Conservation (phyloP, 1,140 invertebrate genomes). For the Calosoma granatense region DNA sequence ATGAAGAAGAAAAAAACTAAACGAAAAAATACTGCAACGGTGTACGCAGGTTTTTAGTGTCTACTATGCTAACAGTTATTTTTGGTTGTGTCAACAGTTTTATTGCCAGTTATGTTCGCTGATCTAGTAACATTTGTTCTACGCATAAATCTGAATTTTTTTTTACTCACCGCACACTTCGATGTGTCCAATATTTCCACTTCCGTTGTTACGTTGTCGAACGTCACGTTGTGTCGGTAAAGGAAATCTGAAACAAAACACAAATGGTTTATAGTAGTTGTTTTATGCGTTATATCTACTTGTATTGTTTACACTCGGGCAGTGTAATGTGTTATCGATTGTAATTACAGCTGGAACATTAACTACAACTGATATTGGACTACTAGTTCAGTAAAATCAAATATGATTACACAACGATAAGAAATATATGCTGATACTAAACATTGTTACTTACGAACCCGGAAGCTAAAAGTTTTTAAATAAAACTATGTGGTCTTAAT, state of each 20-base stretch:
- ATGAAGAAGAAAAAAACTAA: background rate
- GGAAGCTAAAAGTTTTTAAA: too few relatives aligned
- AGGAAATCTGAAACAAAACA: conserved; percentile 60
- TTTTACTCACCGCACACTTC: conserved; percentile 59
- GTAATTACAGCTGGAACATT: too few relatives aligned
- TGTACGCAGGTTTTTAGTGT: background rate
- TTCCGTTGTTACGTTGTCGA: conserved; percentile 67
- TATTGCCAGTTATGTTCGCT: too few relatives aligned
- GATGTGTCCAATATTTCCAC: conserved; percentile 76
- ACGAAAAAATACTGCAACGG: background rate
- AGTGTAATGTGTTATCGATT: too few relatives aligned
- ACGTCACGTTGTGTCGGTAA: conserved; percentile 65
- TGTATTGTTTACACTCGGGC: too few relatives aligned
- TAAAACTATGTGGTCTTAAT: too few relatives aligned
- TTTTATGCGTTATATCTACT: conserved; percentile 11
- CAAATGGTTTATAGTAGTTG: too few relatives aligned
- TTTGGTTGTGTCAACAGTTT: background rate
- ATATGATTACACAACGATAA: too few relatives aligned
- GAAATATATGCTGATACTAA: too few relatives aligned
- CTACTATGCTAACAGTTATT: background rate
- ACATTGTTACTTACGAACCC: too few relatives aligned
- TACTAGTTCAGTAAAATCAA: too few relatives aligned
- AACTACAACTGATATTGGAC: too few relatives aligned
- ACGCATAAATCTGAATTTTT: conserved; percentile 2
- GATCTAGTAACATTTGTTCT: conserved; percentile 1